phyloP scores from a whole-genome alignment of 2,888 invertebrate species.

The Rosalia funebris region DNA sequence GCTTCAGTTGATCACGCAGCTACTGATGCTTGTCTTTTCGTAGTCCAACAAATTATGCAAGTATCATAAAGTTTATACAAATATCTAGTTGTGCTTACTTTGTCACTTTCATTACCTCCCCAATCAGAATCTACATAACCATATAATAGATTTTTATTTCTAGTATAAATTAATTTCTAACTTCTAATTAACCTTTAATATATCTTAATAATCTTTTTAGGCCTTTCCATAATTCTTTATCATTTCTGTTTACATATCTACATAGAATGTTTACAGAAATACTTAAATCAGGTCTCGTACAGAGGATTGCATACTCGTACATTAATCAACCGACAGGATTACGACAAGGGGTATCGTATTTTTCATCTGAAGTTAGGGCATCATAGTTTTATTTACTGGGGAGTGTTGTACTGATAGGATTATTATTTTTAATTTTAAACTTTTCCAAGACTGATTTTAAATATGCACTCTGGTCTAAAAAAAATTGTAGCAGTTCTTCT shows the following conservation, averaged over 20 bases:
- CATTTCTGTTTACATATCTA: conserved; percentile 47
- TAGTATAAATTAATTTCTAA: conserved; percentile 20
- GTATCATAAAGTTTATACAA: conserved; percentile 25
- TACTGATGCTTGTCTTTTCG: conserved; percentile 36
- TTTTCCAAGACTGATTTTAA: conserved; percentile 44
- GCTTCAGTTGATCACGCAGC: conserved; percentile 49
- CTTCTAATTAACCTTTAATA: conserved; percentile 44
- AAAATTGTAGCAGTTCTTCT: conserved; percentile 29
- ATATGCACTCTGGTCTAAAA: conserved; percentile 34
- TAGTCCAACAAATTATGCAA: conserved; percentile 26
- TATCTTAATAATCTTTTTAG: conserved; percentile 48
- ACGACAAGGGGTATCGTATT: conserved; percentile 41
- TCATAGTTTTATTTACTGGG: conserved; percentile 43
- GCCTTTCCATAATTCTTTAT: conserved; percentile 43
- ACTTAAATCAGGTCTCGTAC: conserved; percentile 44
- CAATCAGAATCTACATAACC: conserved; percentile 31
- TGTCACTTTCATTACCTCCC: conserved; percentile 21
- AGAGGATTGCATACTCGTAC: conserved; percentile 38
- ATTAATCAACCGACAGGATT: conserved; percentile 39
- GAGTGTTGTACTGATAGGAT: conserved; percentile 41
- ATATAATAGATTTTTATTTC: neutral
- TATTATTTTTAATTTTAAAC: conserved; percentile 45
- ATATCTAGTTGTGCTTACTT: conserved; percentile 28
- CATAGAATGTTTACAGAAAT: conserved; percentile 46
- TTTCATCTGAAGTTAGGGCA: conserved; percentile 43